Base-by-base conservation (phyloP, 2,113 vertebrate genomes). In the Hemicordylus capensis region DNA sequence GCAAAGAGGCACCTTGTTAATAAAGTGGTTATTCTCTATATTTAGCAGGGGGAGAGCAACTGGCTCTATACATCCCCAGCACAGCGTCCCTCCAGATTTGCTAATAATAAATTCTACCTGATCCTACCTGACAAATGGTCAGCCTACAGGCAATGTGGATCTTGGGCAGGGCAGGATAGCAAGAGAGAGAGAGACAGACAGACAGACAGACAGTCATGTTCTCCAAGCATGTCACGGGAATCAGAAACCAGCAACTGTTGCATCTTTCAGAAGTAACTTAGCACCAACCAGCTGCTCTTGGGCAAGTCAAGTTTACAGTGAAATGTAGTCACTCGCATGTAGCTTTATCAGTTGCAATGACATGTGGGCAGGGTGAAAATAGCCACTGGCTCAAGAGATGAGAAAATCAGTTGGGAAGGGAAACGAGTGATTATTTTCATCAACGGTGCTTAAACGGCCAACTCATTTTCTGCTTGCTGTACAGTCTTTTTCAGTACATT, bases 351-450 rank as follows among this genome's bases (percentile, higher is more conserved):
- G 34, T 48, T 4, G 1, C 17, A 12, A 20, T 10, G 66, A 28
- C 14, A 15, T 81, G 88, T 24, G 19, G 2, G 4, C 4, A 0
- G 14, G 12, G 17, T 8, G 51, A 28, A 69, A 11, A 15, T 9
- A 20, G 8, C 34, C 4, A 4, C 19, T 34, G 1, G 28, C 31
- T 28, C 10, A 15, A 31, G 4, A 11, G 0, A n/a, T 7, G 9
- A 9, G 78, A 51, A 80, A 90, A 76, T 87, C 87, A 24, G 7
- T 59, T 19, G 8, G 6, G 81, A 89, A 81, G 87, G 91, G 90
- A 89, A 88, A 80, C 70, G 91, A 88, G 83, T 74, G 73, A 90
- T 91, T 92, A 86, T 90, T 91, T 92, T 90, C 91, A 92, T 91
- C 91, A 90, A 89, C 79, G 91, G 85, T 85, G 67, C 0, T 0